Percentiles rank a stretch among this genome's conserved stretches.
phyloP scores from a whole-genome alignment of 2,797 vertebrate genomes.

The Pelobates cultripes region DNA sequence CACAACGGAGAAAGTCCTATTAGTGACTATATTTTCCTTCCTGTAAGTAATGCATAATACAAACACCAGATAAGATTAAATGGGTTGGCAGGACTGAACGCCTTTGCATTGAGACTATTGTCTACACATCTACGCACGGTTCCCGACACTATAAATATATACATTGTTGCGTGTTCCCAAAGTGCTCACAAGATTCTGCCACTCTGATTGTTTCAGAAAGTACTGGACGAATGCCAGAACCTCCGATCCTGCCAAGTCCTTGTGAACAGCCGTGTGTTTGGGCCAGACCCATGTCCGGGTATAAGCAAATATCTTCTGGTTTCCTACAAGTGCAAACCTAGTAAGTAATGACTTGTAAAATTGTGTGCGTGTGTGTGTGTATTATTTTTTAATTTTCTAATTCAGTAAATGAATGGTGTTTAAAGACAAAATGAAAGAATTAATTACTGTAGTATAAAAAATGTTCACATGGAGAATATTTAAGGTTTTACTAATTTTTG shows the following conservation, averaged over 20 bases:
- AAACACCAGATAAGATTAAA: conserved; percentile 28
- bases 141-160: conserved; percentile 1
- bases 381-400: too few relatives aligned
- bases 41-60: conserved; percentile 11
- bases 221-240: conserved; percentile 95
- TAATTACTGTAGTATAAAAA: too few relatives aligned
- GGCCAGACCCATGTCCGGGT: conserved; percentile 91
- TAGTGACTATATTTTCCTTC: conserved; percentile 31
- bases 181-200: conserved; percentile 68
- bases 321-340: conserved; percentile 96
- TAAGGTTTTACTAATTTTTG: too few relatives aligned
- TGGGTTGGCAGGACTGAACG: not conserved
- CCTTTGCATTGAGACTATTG: conserved; percentile 23
- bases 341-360: conserved; percentile 75
- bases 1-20: conserved; percentile 12
- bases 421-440: too few relatives aligned
- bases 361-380: too few relatives aligned
- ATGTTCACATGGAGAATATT: too few relatives aligned
- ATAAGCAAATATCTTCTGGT: conserved; percentile 91
- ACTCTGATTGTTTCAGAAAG: conserved; percentile 82
- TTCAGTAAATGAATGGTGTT: too few relatives aligned
- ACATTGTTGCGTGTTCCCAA: conserved; percentile 42
- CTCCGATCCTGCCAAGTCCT: conserved; percentile 87
- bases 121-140: not conserved
- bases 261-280: conserved; percentile 93